Conservation (phyloP, 2,113 vertebrate genomes). For the Leucopsar rothschildi region DNA sequence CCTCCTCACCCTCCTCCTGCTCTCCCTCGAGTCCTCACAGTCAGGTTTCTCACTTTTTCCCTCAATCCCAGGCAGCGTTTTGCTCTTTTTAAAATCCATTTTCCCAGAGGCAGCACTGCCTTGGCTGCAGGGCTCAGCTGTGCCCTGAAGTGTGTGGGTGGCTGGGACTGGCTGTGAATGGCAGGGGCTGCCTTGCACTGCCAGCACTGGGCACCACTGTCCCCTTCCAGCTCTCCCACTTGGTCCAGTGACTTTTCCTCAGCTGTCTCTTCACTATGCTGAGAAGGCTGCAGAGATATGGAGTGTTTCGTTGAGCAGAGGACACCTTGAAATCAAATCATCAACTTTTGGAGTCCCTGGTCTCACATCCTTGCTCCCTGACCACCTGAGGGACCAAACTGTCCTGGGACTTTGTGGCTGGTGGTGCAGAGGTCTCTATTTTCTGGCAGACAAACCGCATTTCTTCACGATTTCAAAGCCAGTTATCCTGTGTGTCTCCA, state of each 20-base stretch:
- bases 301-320: neutral
- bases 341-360: neutral
- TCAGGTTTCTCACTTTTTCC: neutral
- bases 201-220: accelerated
- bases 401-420: neutral
- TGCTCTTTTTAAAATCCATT: neutral
- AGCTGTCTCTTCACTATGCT: neutral
- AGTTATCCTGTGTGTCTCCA: neutral
- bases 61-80: accelerated
- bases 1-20: neutral
- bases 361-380: neutral
- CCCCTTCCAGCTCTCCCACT: neutral
- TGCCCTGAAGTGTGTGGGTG: neutral
- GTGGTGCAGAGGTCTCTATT: neutral
- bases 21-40: accelerated
- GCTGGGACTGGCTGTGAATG: accelerated
- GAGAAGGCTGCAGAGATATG: neutral
- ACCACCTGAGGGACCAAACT: accelerated
- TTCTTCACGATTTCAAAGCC: neutral
- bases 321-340: neutral
- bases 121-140: neutral
- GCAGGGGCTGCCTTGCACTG: neutral
- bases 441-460: neutral
- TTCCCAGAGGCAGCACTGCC: neutral
- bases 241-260: neutral